Percentiles rank a stretch among this genome's conserved stretches.
Conservation (phyloP, 2,113 vertebrate genomes). For the Toxotes jaculatrix region DNA sequence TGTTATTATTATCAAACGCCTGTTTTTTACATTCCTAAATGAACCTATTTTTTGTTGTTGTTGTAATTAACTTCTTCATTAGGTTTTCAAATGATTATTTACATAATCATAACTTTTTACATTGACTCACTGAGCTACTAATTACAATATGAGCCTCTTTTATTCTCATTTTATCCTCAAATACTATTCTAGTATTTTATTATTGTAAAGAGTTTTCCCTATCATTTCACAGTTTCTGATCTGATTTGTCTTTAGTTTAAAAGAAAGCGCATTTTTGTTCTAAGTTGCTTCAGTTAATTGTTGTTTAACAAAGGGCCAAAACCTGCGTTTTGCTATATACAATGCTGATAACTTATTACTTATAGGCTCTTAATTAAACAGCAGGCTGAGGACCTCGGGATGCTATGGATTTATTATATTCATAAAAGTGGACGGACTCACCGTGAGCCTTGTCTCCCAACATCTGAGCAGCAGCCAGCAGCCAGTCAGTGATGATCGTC, state of each 20-base stretch:
- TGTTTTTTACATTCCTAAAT: too few relatives aligned
- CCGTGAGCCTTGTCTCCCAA: constrained; percentile 83
- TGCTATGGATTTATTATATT: rapidly evolving
- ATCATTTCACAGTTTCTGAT: not conserved
- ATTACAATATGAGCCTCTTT: not conserved
- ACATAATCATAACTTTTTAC: not conserved
- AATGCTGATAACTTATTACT: not conserved
- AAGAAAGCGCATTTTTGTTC: not conserved
- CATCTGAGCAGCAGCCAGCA: constrained; percentile 62
- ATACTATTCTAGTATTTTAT: not conserved
- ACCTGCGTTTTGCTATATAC: not conserved
- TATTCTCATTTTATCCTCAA: not conserved
- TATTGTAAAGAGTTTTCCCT: not conserved
- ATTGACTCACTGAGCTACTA: not conserved
- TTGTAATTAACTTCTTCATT: not conserved
- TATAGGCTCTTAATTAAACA: not conserved
- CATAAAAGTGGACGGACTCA: constrained; percentile 52
- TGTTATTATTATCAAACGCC: too few relatives aligned
- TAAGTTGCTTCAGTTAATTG: not conserved
- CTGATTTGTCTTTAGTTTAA: not conserved
- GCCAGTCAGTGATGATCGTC: constrained; percentile 50
- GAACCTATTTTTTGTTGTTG: not conserved
- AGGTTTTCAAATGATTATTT: not conserved
- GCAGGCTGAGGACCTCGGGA: too few relatives aligned
- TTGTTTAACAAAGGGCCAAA: too few relatives aligned